A percentile compares a stretch with the other conserved stretches of the same genome.
Evolutionary conservation across 2,888 invertebrate genomes (phyloP).

Genomic region (Dicranocentrus wangi): DNA sequence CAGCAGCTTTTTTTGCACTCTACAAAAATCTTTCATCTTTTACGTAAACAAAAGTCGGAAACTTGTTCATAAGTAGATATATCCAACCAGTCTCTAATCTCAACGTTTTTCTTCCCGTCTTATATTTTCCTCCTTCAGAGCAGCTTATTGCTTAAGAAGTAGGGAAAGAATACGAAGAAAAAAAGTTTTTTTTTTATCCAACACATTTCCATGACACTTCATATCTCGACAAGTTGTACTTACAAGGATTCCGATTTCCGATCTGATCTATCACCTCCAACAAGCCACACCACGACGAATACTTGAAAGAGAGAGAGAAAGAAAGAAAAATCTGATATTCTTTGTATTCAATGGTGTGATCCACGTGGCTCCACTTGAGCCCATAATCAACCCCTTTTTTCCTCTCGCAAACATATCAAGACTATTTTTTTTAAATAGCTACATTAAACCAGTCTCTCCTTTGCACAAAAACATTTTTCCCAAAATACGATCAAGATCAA

Average conservation of each 20-base stretch:
- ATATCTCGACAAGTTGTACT: conserved; percentile 42
- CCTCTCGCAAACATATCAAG: conserved; percentile 11
- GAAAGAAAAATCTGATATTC: too few species aligned
- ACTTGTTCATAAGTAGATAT: too few species aligned
- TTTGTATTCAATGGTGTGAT: too few species aligned
- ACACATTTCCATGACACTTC: conserved; percentile 55
- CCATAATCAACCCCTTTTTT: conserved; percentile 3
- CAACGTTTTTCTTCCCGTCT: too few species aligned
- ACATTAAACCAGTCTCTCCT: conserved; percentile 50
- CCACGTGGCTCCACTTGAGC: too few species aligned
- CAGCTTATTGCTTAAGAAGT: neutral
- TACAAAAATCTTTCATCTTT: neutral
- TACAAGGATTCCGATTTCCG: too few species aligned
- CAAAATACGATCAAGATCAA: conserved; percentile 57
- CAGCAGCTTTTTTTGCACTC: too few species aligned
- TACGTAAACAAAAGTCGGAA: conserved; percentile 9
- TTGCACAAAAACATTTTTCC: conserved; percentile 48
- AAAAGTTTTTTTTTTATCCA: conserved; percentile 31
- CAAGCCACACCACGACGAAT: too few species aligned
- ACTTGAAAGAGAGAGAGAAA: neutral
- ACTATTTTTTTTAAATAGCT: conserved; percentile 45
- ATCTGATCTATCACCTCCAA: conserved; percentile 28
- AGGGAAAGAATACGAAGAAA: neutral
- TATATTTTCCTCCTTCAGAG: neutral
- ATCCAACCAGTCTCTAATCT: too few species aligned